Evolutionary conservation across 2,888 invertebrate genomes (phyloP), one percentile per base, ranked within the genome.

Genomic region (Tanaodytes sp.): DNA sequence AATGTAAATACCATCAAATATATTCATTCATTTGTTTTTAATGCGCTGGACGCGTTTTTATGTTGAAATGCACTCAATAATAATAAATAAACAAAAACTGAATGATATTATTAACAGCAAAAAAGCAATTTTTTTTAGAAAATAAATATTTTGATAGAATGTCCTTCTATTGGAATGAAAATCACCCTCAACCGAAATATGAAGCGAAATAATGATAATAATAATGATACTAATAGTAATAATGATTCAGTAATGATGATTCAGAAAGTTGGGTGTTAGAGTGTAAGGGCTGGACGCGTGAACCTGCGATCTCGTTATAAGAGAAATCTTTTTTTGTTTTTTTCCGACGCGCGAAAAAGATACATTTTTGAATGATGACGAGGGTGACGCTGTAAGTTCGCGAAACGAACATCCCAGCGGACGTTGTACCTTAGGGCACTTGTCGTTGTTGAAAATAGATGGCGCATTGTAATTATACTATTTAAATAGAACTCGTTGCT

Each of bases 401-500:
- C 62, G 31, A 19, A n/a, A 40, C 20, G 37, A 64, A 54, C 49
- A 64, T 30, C 55, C 43, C 43, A 57, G 48, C 52, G 42, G 59
- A 66, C 52, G 18, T 58, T 66, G 65, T 71, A 58, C 57, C 58
- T 57, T 57, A 58, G 57, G 63, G 63, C 63, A 68, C 68, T 68
- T 69, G 62, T 69, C 69, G 58, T 69, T 69, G 64, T 69, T 69
- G 59, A 58, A n/a, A 39, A 55, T 59, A 54, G 64, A 59, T 63
- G 58, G 62, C 68, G 62, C 62, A 57, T 58, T 68, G 63, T 68
- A 68, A 66, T 66, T 66, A 59, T 61, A 59, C 54, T 66, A 66
- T 48, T 66, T 66, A 66, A 66, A 59, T 66, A 59, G 59, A 66
- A 66, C 59, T 59, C 66, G 66, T 59, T 66, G 65, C 65, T 64